Percentiles rank a stretch among this genome's conserved stretches.
These are phyloP conservation scores for Gryllus bimaculatus DNA, from an alignment of 1,140 invertebrate species.

Conservation along the genomic window DNA sequence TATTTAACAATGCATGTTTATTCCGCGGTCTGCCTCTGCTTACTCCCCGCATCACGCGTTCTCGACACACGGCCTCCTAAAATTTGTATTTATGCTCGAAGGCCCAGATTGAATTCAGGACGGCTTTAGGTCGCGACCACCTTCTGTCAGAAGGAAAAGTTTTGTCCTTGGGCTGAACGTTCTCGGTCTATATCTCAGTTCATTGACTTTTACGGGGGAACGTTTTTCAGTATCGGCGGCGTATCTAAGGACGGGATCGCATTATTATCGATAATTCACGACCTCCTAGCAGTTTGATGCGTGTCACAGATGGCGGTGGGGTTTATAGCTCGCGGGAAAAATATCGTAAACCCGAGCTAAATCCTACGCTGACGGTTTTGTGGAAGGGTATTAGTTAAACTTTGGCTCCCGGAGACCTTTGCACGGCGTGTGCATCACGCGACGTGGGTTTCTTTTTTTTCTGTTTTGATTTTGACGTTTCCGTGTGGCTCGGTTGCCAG, in stretches of 20 bases:
- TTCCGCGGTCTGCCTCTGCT: too few relatives aligned
- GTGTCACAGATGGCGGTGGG: neutral
- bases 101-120: too few relatives aligned
- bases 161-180: neutral
- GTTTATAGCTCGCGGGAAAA: neutral
- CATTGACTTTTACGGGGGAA: neutral
- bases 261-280: slow-evolving; percentile 1
- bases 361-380: neutral
- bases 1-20: too few relatives aligned
- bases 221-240: neutral
- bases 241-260: neutral
- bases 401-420: neutral
- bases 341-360: neutral
- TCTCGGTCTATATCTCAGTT: neutral
- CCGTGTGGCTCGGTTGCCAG: neutral
- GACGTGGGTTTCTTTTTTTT: neutral
- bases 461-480: neutral
- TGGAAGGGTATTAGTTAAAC: slow-evolving; percentile 4
- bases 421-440: neutral
- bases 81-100: too few relatives aligned
- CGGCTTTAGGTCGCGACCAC: neutral
- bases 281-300: neutral
- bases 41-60: too few relatives aligned
- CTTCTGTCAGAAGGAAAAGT: neutral
- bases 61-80: too few relatives aligned